A percentile compares a stretch with the other conserved stretches of the same genome.
Conservation (phyloP, 1,140 invertebrate genomes). For the Harpegnathos saltator region DNA sequence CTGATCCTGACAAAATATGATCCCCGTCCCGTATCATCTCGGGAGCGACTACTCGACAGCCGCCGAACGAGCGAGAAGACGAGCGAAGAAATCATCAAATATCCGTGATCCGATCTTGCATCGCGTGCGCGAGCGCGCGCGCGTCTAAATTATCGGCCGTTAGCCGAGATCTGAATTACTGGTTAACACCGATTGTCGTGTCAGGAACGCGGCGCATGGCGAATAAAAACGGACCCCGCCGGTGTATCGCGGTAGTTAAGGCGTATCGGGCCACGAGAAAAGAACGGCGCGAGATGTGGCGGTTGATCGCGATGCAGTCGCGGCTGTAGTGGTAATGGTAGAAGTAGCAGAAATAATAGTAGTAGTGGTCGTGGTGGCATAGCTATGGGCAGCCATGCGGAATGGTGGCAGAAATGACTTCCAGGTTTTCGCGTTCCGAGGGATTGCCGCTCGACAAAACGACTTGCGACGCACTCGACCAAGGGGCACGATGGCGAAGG, state of each 20-base stretch:
- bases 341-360: slow-evolving; percentile 72
- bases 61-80: not conserved
- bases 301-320: slow-evolving; percentile 13
- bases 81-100: slow-evolving; percentile 59
- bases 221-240: slow-evolving; percentile 62
- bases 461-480: not conserved
- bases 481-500: not conserved
- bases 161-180: slow-evolving; percentile 75
- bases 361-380: slow-evolving; percentile 67
- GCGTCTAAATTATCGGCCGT: slow-evolving; percentile 70
- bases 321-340: slow-evolving; percentile 70
- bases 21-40: slow-evolving; percentile 16
- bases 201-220: slow-evolving; percentile 59
- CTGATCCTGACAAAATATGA: slow-evolving; percentile 40
- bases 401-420: slow-evolving; percentile 76
- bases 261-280: slow-evolving; percentile 38
- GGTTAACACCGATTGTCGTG: slow-evolving; percentile 76
- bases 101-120: slow-evolving; percentile 54
- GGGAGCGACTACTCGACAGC: slow-evolving; percentile 30
- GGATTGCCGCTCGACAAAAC: slow-evolving; percentile 44
- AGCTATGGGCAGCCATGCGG: slow-evolving; percentile 80
- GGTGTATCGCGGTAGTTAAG: slow-evolving; percentile 69
- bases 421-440: slow-evolving; percentile 70
- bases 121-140: slow-evolving; percentile 50
- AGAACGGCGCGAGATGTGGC: slow-evolving; percentile 18